Evolutionary conservation across 1,140 invertebrate genomes (phyloP).

Genomic region (Macrobrachium nipponense): DNA sequence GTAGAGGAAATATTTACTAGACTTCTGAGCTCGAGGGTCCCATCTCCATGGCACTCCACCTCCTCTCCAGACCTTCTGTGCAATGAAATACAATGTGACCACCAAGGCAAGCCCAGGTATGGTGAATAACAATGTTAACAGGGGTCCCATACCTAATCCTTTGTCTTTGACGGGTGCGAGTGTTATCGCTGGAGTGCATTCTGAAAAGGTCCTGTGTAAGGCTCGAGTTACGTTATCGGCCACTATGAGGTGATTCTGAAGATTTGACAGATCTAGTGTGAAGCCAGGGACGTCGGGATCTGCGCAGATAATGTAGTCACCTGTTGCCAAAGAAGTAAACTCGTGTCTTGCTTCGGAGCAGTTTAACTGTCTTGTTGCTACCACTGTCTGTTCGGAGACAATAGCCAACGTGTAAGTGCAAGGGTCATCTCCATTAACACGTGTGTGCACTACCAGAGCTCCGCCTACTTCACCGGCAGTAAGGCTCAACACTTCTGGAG

Average conservation of each 20-base stretch:
- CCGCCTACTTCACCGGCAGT: conserved; percentile 59
- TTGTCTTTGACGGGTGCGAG: conserved; percentile 33
- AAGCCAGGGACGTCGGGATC: conserved; percentile 45
- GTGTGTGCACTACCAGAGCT: conserved; percentile 59
- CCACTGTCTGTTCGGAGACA: conserved; percentile 42
- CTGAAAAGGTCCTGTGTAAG: conserved; percentile 34
- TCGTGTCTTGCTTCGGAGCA: conserved; percentile 58
- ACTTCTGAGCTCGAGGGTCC: conserved; percentile 61
- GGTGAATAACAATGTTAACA: conserved; percentile 59
- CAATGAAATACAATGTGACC: conserved; percentile 60
- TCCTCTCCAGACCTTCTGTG: conserved; percentile 58
- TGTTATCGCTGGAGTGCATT: conserved; percentile 39
- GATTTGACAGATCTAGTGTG: conserved; percentile 20
- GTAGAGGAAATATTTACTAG: conserved; percentile 61
- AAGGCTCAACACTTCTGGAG: conserved; percentile 50
- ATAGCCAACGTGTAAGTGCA: conserved; percentile 60
- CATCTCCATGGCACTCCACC: conserved; percentile 61
- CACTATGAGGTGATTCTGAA: conserved; percentile 38
- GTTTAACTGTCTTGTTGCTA: conserved; percentile 56
- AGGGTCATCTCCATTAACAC: conserved; percentile 38
- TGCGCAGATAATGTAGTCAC: conserved; percentile 58
- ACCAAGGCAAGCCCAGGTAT: conserved; percentile 59
- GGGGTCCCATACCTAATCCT: conserved; percentile 50
- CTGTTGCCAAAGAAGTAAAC: conserved; percentile 45
- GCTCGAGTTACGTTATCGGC: conserved; percentile 34